Base-by-base conservation (phyloP, 2,888 invertebrate species). In the Trachelus tabidus region DNA sequence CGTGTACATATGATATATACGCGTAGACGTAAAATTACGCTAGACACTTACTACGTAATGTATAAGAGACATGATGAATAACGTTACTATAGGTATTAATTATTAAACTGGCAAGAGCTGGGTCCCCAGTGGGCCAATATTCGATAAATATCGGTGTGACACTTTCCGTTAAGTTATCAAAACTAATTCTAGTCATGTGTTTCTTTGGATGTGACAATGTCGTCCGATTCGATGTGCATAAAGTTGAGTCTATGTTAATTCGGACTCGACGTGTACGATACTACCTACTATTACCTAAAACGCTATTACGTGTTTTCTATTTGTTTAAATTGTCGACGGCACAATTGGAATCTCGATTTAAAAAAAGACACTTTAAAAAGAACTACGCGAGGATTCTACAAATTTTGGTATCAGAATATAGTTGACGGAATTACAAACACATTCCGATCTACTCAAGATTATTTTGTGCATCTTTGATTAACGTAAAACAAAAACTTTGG, bases 81-180 rank as follows among this genome's bases (percentile, higher is more conserved):
- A 73, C 75, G 37, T 33, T 56, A 75, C 37, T 56, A 56, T 40
- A 40, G 31, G 56, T 56, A 40, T 40, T 74, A 34, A 35, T 77
- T 71, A 71, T 71, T 71, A 71, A 87, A 88, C 90, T 90, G 90
- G 90, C 91, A 85, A 90, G 88, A 89, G 86, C 86, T 90, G 89
- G 90, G 90, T 82, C 86, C 88, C 87, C 89, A 86, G 85, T 87
- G 90, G 90, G 88, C 89, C 90, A 91, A 91, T 91, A 91, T 91
- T 91, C 91, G 87, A 90, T 90, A 91, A 91, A 91, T 91, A 91
- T 91, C 91, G 90, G 91, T 88, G 87, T 85, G 80, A 85, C 81
- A 78, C 79, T 40, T 78, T 75, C 35, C 79, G 71, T 71, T 71
- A 31, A 71, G 33, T 71, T 34, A 34, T 71, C 31, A 31, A 71